Evolutionary conservation across 2,888 invertebrate species (phyloP), one percentile per base, ranked within the genome.

Genomic region (Bembecia ichneumoniformis): DNA sequence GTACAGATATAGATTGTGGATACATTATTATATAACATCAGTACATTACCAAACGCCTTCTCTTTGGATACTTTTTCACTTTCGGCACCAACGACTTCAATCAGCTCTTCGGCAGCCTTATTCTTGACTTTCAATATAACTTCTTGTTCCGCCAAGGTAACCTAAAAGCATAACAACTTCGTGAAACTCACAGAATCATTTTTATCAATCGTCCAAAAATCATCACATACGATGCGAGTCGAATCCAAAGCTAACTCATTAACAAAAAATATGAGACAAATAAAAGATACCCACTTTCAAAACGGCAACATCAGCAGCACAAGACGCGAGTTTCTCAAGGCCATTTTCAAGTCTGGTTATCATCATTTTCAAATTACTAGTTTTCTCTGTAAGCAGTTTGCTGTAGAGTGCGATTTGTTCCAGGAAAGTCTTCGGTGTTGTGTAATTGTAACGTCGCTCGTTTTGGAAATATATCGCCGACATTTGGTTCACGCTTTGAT

Each of bases 401-500:
- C 90, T 84, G 66, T 92, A 98, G 3, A 98, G 84, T 10, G 93
- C 91, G 52, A 98, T 97, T 70, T 96, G 95, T 71, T 98, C 98
- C 46, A 98, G 82, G 82, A 97, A 98, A 0, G 96, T 95, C 83
- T 98, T 98, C 0, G 98, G 98, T 0, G 98, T 98, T 0, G 98
- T 98, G 76, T 98, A 98, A 77, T 98, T 98, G 79, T 96, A 96
- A 3, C 97, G 90, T 43, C 92, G 91, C 62, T 98, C 97, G 68
- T 96, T 97, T 58, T 90, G 86, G 55, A 95, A 88, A 77, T 96
- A 98, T 3, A 89, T 74, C 3, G 90, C 87, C 0, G 96, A 97
- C 87, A 96, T 93, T 45, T 92, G 90, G 69, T 97, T 97, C 1
- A 97, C 97, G 20, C 94, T 92, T 51, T 91, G 90, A 70, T 98